Evolutionary conservation across 1,140 invertebrate genomes (phyloP), one percentile per base, ranked within the genome.

Genomic region (Calosoma granatense): DNA sequence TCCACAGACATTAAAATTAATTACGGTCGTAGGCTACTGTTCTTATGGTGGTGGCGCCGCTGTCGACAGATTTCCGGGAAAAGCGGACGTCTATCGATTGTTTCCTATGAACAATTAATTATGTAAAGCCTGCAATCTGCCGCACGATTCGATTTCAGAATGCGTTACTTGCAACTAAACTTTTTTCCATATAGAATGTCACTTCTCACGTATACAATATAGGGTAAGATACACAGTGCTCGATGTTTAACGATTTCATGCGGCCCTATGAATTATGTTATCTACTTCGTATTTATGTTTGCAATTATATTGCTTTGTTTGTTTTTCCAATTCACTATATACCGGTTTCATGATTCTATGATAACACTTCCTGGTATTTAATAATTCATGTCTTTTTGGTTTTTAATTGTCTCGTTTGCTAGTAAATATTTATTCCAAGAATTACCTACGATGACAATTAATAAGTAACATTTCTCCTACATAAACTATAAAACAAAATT

Each of bases 51-150:
- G 41, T 11, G 15, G 41, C 41, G 6, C 15, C 41, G 17, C 41
- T 11, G 15, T 47, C 41, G 9, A 17, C 41, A 47, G 6, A 11
- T 11, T 47, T 47, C 41, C 15, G 9, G 15, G 41, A 17, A 47
- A 47, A 47, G 3, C 41, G 41, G 15, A 47, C 41, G 6, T 47
- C 15, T 47, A 47, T 47, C 41, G 41, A 47, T 47, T 47, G 15
- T 47, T 47, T 47, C 15, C 41, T 47, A 47, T 47, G 6, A 47
- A 47, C 41, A 17, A 47, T 47, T 47, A 47, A 47, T 47, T 47
- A 47, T 47, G 41, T 47, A 11, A 47, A 47, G 41, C 15, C 41
- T 6, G 15, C 41, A 47, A 47, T 47, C 41, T 47, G 41, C 9
- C 17, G 41, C 15, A 11, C 15, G 41, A 12, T 47, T 47, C 17